phyloP scores from a whole-genome alignment of 2,888 invertebrate genomes.

The Trichopoda pennipes region DNA sequence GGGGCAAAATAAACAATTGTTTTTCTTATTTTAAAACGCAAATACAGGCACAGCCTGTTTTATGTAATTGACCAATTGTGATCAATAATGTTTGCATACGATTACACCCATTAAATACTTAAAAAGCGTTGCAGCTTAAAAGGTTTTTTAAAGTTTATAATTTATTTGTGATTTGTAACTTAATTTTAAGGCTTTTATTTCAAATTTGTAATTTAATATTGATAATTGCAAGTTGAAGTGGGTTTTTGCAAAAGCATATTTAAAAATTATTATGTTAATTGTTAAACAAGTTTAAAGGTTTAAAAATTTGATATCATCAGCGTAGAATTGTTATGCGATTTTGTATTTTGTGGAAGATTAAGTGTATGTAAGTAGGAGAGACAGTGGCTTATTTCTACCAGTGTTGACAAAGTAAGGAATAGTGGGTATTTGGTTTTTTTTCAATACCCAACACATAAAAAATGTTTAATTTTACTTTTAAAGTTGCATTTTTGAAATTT shows the following conservation, averaged over 20 bases:
- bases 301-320: neutral
- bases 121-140: conserved; percentile 29
- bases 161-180: conserved; percentile 70
- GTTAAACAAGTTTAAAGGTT: neutral
- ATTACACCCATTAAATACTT: conserved; percentile 60
- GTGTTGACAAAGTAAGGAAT: too few relatives aligned
- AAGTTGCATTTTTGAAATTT: too few relatives aligned
- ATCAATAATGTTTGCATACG: conserved; percentile 65
- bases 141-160: conserved; percentile 60
- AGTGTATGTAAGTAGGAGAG: too few relatives aligned
- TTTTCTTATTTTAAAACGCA: neutral
- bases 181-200: conserved; percentile 57
- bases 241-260: conserved; percentile 25
- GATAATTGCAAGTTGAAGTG: conserved; percentile 41
- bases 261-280: conserved; percentile 47
- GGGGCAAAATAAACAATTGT: conserved; percentile 44
- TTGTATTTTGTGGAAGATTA: too few relatives aligned
- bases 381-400: too few relatives aligned
- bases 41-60: conserved; percentile 16
- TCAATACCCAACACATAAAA: too few relatives aligned
- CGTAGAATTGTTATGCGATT: too few relatives aligned
- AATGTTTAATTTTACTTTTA: too few relatives aligned
- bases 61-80: conserved; percentile 56
- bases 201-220: conserved; percentile 51
- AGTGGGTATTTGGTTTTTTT: too few relatives aligned